Percentiles rank a stretch among this genome's conserved stretches.
Conservation (phyloP, 2,797 vertebrate species). For the Propithecus deckenii region DNA sequence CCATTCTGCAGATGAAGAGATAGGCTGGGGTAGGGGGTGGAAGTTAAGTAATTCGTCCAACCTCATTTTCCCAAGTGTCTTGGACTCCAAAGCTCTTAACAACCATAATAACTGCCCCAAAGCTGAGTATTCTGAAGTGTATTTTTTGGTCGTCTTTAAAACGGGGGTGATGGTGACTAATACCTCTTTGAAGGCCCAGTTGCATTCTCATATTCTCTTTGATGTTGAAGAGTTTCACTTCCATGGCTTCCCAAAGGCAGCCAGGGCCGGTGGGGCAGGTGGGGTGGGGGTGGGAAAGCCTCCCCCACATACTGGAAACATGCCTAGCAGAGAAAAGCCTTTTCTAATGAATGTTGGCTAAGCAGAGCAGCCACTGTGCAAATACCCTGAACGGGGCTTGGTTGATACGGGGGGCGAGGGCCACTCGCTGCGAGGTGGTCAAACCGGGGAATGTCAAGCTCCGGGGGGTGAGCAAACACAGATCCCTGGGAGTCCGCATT, state of each 20-base stretch:
- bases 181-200: not conserved
- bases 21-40: not conserved
- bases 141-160: constrained; percentile 34
- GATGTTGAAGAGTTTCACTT: constrained; percentile 2
- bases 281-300: constrained; percentile 49
- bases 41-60: not conserved
- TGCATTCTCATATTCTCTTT: constrained; percentile 27
- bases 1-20: not conserved
- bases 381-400: constrained; percentile 81
- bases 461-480: constrained; percentile 83
- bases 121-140: not conserved
- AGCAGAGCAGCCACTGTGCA: constrained; percentile 82
- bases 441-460: constrained; percentile 76
- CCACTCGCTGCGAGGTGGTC: constrained; percentile 72
- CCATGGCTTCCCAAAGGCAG: not conserved
- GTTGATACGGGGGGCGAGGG: constrained; percentile 77
- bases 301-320: constrained; percentile 43
- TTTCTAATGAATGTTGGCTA: constrained; percentile 83
- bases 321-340: constrained; percentile 76
- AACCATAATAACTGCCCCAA: not conserved
- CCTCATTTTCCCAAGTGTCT: not conserved
- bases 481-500: constrained; percentile 74
- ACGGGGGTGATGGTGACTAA: not conserved
- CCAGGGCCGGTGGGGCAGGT: not conserved
- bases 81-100: constrained; percentile 5